phyloP scores from a whole-genome alignment of 2,113 vertebrate species.

The Misgurnus anguillicaudatus region DNA sequence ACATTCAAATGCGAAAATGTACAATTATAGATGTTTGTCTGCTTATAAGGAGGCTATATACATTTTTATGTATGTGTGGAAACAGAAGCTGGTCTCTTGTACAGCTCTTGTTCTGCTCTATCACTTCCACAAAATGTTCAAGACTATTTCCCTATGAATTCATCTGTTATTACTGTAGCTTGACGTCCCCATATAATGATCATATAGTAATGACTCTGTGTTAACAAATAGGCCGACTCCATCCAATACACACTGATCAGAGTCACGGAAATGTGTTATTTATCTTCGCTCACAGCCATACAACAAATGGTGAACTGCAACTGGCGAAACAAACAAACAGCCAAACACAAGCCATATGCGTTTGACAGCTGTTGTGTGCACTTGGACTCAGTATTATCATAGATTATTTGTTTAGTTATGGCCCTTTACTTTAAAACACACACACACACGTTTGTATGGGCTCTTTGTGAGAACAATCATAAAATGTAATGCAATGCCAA shows the following conservation, averaged over 20 bases:
- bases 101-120: background rate
- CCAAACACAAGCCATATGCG: conserved; percentile 30
- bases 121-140: background rate
- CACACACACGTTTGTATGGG: too few relatives aligned
- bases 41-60: too few relatives aligned
- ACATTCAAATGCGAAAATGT: too few relatives aligned
- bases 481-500: too few relatives aligned
- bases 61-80: too few relatives aligned
- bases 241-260: background rate
- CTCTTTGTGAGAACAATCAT: too few relatives aligned
- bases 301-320: background rate
- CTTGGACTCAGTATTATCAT: background rate
- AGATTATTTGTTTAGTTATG: too few relatives aligned
- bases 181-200: background rate
- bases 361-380: conserved; percentile 36
- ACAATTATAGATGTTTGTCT: too few relatives aligned
- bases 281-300: background rate
- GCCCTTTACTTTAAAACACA: too few relatives aligned
- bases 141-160: background rate
- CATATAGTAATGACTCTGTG: too few relatives aligned
- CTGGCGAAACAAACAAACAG: conserved; percentile 2
- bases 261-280: background rate
- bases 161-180: background rate
- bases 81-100: background rate
- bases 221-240: background rate